Percentiles rank a stretch among this genome's conserved stretches.
Conservation (phyloP, 2,113 vertebrate genomes). For the Rhynchopsitta pachyrhyncha region DNA sequence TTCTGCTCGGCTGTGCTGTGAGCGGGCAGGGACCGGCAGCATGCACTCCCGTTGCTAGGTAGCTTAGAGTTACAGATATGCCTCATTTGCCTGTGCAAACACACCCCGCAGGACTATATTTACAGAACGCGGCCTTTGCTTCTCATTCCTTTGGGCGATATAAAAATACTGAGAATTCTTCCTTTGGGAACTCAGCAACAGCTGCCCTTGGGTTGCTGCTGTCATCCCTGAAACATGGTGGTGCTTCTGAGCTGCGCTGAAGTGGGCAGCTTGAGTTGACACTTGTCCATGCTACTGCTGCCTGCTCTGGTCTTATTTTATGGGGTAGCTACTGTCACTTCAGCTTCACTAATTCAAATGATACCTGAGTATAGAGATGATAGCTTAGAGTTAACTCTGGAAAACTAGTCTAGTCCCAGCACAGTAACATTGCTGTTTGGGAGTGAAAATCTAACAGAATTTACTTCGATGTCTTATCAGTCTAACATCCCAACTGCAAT, state of each 20-base stretch:
- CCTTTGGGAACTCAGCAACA: slow-evolving; percentile 45
- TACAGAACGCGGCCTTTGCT: slow-evolving; percentile 53
- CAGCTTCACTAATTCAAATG: not conserved
- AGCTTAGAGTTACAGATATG: slow-evolving; percentile 9
- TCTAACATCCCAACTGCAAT: not conserved
- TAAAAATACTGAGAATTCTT: slow-evolving; percentile 40
- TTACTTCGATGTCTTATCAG: rapidly evolving
- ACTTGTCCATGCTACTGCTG: rapidly evolving
- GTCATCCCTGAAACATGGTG: rapidly evolving
- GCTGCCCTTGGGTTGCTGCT: not conserved
- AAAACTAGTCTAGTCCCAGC: not conserved
- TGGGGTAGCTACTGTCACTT: not conserved
- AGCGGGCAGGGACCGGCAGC: rapidly evolving
- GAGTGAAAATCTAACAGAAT: not conserved
- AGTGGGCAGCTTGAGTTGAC: not conserved
- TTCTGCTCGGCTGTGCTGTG: not conserved
- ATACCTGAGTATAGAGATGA: not conserved
- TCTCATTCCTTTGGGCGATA: not conserved
- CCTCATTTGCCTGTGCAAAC: slow-evolving; percentile 51
- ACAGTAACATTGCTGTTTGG: not conserved
- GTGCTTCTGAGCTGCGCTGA: not conserved
- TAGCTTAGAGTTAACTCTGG: not conserved
- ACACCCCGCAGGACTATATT: not conserved
- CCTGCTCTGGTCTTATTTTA: not conserved
- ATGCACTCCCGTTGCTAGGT: not conserved